These are phyloP conservation scores for Eulemur macaco DNA, from an alignment of 2,113 vertebrate genomes.

Conservation along the genomic window DNA sequence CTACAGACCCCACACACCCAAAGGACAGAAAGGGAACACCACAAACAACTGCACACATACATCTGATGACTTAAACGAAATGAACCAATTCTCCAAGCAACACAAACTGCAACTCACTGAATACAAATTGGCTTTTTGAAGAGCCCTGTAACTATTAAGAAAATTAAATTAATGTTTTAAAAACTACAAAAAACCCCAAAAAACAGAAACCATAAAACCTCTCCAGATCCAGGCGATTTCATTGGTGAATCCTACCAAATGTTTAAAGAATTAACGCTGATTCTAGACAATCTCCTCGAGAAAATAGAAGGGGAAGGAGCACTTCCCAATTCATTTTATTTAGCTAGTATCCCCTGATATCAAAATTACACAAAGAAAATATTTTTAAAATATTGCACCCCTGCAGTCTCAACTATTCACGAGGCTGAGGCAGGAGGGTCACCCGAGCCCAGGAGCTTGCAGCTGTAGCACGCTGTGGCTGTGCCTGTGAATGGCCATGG, in stretches of 20 bases:
- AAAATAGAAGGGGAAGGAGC: not conserved
- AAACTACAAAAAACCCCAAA: not conserved
- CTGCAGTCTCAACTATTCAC: not conserved
- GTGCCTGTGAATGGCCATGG: not conserved
- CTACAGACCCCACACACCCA: not conserved
- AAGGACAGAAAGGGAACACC: not conserved
- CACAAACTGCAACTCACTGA: not conserved
- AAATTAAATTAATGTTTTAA: not conserved
- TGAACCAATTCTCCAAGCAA: not conserved
- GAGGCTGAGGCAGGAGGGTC: not conserved
- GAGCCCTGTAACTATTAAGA: not conserved
- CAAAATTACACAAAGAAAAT: not conserved
- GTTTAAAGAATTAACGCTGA: not conserved
- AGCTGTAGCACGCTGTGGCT: rapidly evolving
- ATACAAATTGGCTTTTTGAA: not conserved
- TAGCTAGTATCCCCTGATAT: not conserved
- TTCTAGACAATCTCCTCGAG: not conserved
- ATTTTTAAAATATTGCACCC: too few relatives aligned
- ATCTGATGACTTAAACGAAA: not conserved
- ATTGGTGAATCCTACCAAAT: not conserved
- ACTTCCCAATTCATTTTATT: not conserved
- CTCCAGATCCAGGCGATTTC: not conserved
- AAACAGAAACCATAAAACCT: not conserved
- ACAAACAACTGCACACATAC: not conserved
- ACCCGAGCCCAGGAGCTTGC: not conserved